phyloP scores from a whole-genome alignment of 2,888 invertebrate genomes.

The Epinotia demarniana region DNA sequence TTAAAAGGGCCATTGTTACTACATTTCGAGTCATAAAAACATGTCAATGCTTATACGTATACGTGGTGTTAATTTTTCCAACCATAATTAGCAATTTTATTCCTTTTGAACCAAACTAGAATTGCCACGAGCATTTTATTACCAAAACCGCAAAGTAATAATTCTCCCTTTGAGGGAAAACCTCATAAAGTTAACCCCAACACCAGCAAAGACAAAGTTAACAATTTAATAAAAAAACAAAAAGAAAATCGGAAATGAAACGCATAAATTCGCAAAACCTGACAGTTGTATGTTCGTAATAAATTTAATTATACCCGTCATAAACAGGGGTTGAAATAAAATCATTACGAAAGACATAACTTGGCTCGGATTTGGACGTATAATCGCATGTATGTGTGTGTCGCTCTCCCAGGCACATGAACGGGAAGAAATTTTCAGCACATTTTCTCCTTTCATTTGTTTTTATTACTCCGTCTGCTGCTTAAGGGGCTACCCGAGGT shows the following conservation, averaged over 20 bases:
- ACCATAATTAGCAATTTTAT: conserved; percentile 7
- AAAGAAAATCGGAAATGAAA: conserved; percentile 70
- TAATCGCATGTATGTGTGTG: conserved; percentile 15
- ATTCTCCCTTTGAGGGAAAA: conserved; percentile 20
- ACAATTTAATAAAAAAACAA: conserved; percentile 52
- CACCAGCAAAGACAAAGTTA: conserved; percentile 39
- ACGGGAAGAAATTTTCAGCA: conserved; percentile 11
- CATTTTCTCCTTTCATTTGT: conserved; percentile 2
- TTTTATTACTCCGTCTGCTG: background rate
- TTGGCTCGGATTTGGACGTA: conserved; percentile 34
- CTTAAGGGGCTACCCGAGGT: too few species aligned
- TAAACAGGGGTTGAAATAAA: conserved; percentile 51
- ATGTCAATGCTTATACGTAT: background rate
- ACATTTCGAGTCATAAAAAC: too few species aligned
- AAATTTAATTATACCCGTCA: conserved; percentile 73
- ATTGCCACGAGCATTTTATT: conserved; percentile 16
- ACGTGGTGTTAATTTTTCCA: background rate
- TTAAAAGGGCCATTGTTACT: too few species aligned
- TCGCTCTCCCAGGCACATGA: conserved; percentile 1
- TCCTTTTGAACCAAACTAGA: conserved; percentile 17
- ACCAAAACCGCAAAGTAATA: conserved; percentile 6
- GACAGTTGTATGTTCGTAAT: conserved; percentile 69
- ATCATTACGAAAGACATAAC: conserved; percentile 40
- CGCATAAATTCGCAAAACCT: conserved; percentile 64
- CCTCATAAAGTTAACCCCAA: conserved; percentile 28